Conservation (phyloP, 2,113 vertebrate genomes). For the Heterocephalus glaber region DNA sequence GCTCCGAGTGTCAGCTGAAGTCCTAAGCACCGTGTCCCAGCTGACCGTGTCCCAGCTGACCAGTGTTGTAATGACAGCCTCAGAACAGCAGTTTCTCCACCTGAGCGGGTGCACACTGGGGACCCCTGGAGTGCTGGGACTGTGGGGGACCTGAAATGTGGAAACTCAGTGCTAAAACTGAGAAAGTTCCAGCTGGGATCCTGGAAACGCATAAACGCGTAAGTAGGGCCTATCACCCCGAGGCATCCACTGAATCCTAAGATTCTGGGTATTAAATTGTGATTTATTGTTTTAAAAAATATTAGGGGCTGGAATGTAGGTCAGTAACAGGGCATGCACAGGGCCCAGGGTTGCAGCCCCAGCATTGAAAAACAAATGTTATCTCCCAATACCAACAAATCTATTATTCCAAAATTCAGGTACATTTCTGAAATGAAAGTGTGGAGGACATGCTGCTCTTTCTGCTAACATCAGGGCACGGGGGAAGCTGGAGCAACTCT, state of each 20-base stretch:
- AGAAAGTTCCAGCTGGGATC: not conserved
- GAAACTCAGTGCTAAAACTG: not conserved
- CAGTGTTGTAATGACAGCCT: not conserved
- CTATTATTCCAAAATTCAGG: not conserved
- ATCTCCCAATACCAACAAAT: not conserved
- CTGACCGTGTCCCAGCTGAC: too few species aligned
- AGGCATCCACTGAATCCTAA: not conserved
- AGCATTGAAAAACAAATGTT: not conserved
- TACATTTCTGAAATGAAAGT: not conserved
- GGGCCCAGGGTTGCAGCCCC: not conserved
- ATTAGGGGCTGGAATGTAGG: not conserved
- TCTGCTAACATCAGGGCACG: not conserved
- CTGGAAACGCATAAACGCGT: not conserved
- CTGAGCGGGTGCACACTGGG: not conserved
- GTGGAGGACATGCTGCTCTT: not conserved
- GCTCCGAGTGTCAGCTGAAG: not conserved
- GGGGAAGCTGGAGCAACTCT: not conserved
- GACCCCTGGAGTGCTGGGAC: not conserved
- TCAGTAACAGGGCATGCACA: not conserved
- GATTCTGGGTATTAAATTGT: not conserved
- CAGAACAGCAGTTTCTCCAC: not conserved
- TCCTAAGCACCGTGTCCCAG: not conserved
- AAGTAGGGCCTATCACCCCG: not conserved
- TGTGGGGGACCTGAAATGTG: not conserved
- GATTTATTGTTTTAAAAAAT: not conserved